Percentiles rank a stretch among this genome's conserved stretches.
Conservation (phyloP, 2,797 vertebrate genomes). For the Nasua narica region DNA sequence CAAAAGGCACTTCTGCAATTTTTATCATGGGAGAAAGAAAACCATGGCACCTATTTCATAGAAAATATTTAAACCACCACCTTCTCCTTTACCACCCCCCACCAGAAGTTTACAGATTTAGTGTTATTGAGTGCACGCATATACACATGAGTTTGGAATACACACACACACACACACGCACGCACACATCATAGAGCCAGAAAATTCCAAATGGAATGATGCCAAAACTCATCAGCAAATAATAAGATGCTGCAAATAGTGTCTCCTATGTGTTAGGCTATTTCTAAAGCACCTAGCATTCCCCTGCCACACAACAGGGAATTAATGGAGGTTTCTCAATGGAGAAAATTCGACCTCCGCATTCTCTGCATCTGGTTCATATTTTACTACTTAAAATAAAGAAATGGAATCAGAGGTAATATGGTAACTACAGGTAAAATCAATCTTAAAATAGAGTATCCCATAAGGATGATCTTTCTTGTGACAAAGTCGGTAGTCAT, state of each 20-base stretch:
- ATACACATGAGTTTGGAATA: not conserved
- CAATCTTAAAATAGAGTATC: not conserved
- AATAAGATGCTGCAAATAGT: not conserved
- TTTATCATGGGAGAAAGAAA: not conserved
- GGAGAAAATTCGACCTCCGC: not conserved
- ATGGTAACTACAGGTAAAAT: slow-evolving; percentile 8
- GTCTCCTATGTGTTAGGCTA: not conserved
- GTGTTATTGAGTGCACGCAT: not conserved
- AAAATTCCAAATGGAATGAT: not conserved
- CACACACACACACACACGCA: not conserved
- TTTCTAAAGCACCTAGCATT: not conserved
- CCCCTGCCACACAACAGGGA: not conserved
- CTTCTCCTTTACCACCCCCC: not conserved
- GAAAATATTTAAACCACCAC: not conserved
- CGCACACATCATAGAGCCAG: not conserved
- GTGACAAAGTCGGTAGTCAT: not conserved
- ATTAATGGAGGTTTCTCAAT: not conserved
- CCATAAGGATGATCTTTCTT: slow-evolving; percentile 3
- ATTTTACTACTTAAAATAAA: slow-evolving; percentile 38
- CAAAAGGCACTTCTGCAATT: not conserved
- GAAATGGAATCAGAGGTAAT: not conserved
- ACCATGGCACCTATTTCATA: not conserved
- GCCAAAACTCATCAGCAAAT: not conserved
- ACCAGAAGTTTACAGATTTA: not conserved
- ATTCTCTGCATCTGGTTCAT: not conserved